phyloP scores from a whole-genome alignment of 2,113 vertebrate species.

The Pachypanchax playfairii region DNA sequence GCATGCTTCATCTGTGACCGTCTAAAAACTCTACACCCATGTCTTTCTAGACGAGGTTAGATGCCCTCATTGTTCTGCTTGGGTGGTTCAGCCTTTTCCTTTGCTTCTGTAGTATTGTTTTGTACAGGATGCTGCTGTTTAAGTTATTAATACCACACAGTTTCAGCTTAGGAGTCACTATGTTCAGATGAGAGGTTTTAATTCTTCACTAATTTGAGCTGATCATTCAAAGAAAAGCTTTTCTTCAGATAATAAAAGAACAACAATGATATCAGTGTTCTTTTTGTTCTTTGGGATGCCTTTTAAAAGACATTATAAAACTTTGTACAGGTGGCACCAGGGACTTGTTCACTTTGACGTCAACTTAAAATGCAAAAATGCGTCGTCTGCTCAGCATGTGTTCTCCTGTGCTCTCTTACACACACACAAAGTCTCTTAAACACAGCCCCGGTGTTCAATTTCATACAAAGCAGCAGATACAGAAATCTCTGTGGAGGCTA shows the following conservation, averaged over 20 bases:
- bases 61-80: constrained; percentile 39
- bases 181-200: background rate
- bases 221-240: constrained; percentile 4
- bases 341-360: constrained; percentile 42
- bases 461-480: constrained; percentile 20
- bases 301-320: constrained; percentile 34
- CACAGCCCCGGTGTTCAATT: constrained; percentile 6
- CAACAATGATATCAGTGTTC: constrained; percentile 7
- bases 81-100: constrained; percentile 25
- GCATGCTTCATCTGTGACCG: constrained; percentile 45
- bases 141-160: constrained; percentile 8
- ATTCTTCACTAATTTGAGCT: background rate
- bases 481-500: constrained; percentile 7
- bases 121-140: constrained; percentile 12
- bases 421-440: background rate
- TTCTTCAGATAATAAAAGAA: background rate
- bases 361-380: constrained; percentile 60
- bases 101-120: constrained; percentile 14
- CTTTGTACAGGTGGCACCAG: constrained; percentile 16
- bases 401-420: constrained; percentile 6
- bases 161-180: constrained; percentile 1
- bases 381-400: constrained; percentile 34
- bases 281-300: constrained; percentile 23
- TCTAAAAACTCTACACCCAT: constrained; percentile 27
- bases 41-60: constrained; percentile 34